These are phyloP conservation scores for Lichenostomus cassidix DNA, from an alignment of 2,113 vertebrate genomes.

Conservation along the genomic window DNA sequence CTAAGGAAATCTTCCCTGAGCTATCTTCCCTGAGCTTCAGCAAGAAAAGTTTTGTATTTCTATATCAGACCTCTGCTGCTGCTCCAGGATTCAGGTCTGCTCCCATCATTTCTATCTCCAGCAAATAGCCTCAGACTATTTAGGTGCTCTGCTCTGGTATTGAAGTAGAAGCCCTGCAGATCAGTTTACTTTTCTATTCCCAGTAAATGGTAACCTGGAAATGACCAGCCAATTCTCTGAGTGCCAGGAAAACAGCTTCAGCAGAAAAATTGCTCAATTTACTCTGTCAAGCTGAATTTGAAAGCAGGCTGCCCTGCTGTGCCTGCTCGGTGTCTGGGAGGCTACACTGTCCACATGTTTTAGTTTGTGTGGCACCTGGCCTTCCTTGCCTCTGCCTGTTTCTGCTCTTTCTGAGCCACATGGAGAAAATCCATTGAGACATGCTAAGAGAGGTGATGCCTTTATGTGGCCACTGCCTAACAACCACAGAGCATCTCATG, in stretches of 20 bases:
- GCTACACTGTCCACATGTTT: fast-evolving
- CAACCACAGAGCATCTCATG: not conserved
- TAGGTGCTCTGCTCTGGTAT: not conserved
- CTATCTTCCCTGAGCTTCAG: not conserved
- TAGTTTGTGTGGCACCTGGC: not conserved
- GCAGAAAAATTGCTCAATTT: not conserved
- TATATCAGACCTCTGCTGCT: not conserved
- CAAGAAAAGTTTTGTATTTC: not conserved
- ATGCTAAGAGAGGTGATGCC: not conserved
- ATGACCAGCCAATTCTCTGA: not conserved
- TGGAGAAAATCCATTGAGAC: fast-evolving
- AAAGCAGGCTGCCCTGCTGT: not conserved
- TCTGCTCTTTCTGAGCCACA: not conserved
- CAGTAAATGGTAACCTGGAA: not conserved
- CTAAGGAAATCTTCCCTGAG: not conserved
- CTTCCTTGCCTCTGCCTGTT: not conserved
- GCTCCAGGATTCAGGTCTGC: not conserved
- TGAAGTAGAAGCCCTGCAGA: not conserved
- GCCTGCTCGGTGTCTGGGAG: not conserved
- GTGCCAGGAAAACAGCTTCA: not conserved
- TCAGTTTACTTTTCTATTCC: not conserved
- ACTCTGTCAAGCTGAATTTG: not conserved
- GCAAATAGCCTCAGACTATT: not conserved
- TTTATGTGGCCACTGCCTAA: not conserved
- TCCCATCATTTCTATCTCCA: not conserved